phyloP scores from a whole-genome alignment of 2,113 vertebrate genomes.

The Calidris pugnax region DNA sequence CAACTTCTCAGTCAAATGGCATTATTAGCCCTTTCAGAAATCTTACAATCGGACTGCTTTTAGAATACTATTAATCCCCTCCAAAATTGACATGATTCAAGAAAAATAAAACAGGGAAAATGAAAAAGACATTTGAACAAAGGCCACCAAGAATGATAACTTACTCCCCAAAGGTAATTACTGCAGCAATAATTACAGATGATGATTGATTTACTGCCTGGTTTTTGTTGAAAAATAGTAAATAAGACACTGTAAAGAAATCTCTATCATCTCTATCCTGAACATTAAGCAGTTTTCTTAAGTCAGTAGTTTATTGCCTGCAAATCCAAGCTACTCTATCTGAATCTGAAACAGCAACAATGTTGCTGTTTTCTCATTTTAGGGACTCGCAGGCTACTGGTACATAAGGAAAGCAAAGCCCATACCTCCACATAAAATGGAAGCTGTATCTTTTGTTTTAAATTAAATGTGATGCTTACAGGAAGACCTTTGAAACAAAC shows the following conservation, averaged over 20 bases:
- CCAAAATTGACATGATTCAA: slow-evolving; percentile 36
- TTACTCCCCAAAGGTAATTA: slow-evolving; percentile 47
- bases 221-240: slow-evolving; percentile 60
- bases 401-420: background rate
- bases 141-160: slow-evolving; percentile 54
- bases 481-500: slow-evolving; percentile 38
- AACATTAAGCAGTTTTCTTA: slow-evolving; percentile 44
- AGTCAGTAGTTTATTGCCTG: slow-evolving; percentile 50
- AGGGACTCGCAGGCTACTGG: slow-evolving; percentile 17
- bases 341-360: background rate
- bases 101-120: slow-evolving; percentile 38
- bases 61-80: slow-evolving; percentile 18
- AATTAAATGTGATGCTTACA: slow-evolving; percentile 50
- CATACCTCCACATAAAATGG: slow-evolving; percentile 63
- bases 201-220: slow-evolving; percentile 58
- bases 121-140: slow-evolving; percentile 32
- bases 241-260: slow-evolving; percentile 57
- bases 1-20: background rate
- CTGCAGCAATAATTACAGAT: slow-evolving; percentile 55
- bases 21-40: slow-evolving; percentile 42
- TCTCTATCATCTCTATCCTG: background rate
- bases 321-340: slow-evolving; percentile 46
- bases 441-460: slow-evolving; percentile 61
- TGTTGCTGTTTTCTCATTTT: slow-evolving; percentile 21
- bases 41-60: background rate